Evolutionary conservation across 2,888 invertebrate genomes (phyloP).

Genomic region (Xestia rhomboidea): DNA sequence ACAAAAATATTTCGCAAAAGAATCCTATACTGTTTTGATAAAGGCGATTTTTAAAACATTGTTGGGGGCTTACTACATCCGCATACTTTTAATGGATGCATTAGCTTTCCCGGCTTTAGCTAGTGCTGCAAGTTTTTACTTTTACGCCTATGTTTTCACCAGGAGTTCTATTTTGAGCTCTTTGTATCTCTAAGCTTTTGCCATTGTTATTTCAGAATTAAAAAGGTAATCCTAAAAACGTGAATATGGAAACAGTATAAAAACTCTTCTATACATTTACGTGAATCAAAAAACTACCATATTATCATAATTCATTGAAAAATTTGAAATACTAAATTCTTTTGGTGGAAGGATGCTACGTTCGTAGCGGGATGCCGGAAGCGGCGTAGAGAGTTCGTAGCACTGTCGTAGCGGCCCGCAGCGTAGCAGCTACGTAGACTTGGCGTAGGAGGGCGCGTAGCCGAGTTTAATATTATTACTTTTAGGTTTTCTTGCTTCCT

Average conservation of each 20-base stretch:
- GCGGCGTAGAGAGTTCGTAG: slow-evolving; percentile 42
- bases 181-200: slow-evolving; percentile 1
- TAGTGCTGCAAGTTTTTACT: slow-evolving; percentile 11
- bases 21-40: neutral
- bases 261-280: neutral
- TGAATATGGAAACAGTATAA: neutral
- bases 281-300: neutral
- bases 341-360: neutral
- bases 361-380: slow-evolving; percentile 10
- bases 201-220: neutral
- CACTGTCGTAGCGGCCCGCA: slow-evolving; percentile 16
- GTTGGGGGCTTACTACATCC: slow-evolving; percentile 17
- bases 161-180: slow-evolving; percentile 1
- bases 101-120: slow-evolving; percentile 39
- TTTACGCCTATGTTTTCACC: slow-evolving; percentile 21
- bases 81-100: slow-evolving; percentile 49
- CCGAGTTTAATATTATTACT: neutral
- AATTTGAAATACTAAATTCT: neutral
- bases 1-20: neutral
- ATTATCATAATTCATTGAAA: neutral
- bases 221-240: neutral
- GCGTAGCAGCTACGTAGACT: slow-evolving; percentile 17
- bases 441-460: slow-evolving; percentile 10
- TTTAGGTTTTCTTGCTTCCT: neutral
- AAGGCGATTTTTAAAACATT: slow-evolving; percentile 7